phyloP scores from a whole-genome alignment of 1,140 invertebrate genomes.

The Drosophila funebris region DNA sequence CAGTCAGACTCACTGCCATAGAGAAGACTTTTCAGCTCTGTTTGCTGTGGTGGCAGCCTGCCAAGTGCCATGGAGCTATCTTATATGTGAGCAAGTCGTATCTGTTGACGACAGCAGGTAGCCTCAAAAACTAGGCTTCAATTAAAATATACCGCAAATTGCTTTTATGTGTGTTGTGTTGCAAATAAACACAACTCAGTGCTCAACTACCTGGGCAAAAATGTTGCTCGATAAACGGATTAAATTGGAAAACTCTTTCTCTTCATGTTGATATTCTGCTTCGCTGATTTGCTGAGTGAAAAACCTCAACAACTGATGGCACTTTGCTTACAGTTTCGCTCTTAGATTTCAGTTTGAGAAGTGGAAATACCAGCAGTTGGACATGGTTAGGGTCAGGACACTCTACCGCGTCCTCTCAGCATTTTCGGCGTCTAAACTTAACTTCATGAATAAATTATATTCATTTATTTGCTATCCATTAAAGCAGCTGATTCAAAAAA shows the following conservation, averaged over 20 bases:
- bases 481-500: no score
- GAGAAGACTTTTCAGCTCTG: constrained; percentile 8
- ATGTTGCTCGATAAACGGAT: constrained; percentile 7
- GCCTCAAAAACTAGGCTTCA: constrained; percentile 42
- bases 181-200: constrained; percentile 55
- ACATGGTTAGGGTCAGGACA: no score
- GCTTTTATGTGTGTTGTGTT: constrained; percentile 71
- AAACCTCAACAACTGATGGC: not conserved
- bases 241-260: not conserved
- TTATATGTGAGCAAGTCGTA: not conserved
- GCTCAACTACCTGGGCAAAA: not conserved
- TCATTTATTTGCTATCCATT: no score
- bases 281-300: not conserved
- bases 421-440: no score
- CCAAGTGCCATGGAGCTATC: constrained; percentile 19
- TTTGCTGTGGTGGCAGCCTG: constrained; percentile 27
- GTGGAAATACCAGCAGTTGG: no score
- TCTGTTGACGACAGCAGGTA: constrained; percentile 3
- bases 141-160: constrained; percentile 76
- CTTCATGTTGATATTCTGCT: not conserved
- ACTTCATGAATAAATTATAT: constrained; percentile 1
- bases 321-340: not conserved
- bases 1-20: not conserved
- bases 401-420: no score
- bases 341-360: not conserved